A percentile compares a stretch with the other conserved stretches of the same genome.
These are phyloP conservation scores for Misgurnus anguillicaudatus DNA, from an alignment of 2,113 vertebrate genomes.

Conservation along the genomic window DNA sequence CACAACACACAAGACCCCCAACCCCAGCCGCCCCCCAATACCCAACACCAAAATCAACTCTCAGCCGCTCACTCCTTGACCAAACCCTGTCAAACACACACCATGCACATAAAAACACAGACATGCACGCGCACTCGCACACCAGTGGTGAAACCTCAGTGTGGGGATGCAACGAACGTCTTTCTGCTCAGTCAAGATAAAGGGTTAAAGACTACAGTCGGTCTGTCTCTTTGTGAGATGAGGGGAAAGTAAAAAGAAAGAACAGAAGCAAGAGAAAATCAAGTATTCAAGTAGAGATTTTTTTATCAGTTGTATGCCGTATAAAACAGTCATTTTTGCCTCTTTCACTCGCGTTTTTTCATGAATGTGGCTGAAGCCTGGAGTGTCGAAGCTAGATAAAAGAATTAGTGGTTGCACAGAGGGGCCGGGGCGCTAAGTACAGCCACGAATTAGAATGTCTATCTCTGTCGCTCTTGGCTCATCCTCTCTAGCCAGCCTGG, in stretches of 20 bases:
- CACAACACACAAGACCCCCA: constrained; percentile 24
- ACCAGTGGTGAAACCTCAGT: constrained; percentile 72
- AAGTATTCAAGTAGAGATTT: constrained; percentile 92
- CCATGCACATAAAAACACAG: constrained; percentile 24
- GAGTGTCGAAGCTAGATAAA: constrained; percentile 99
- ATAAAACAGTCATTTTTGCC: constrained; percentile 88
- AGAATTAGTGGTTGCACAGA: constrained; percentile 95
- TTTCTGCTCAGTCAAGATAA: constrained; percentile 99
- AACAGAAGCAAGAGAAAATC: constrained; percentile 73
- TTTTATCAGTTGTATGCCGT: constrained; percentile 88
- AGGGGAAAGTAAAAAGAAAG: constrained; percentile 45
- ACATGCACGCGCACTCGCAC: constrained; percentile 21
- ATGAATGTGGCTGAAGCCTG: constrained; percentile 92
- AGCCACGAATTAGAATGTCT: constrained; percentile 96
- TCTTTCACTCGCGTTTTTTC: constrained; percentile 79
- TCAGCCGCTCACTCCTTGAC: constrained; percentile 29
- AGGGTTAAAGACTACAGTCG: constrained; percentile 97
- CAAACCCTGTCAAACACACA: constrained; percentile 33
- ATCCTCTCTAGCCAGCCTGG: constrained; percentile 85
- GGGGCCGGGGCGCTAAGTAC: constrained; percentile 86
- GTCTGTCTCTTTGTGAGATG: constrained; percentile 85
- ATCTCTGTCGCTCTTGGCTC: constrained; percentile 96
- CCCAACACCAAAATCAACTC: constrained; percentile 39
- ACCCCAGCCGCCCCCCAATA: constrained; percentile 4
- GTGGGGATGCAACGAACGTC: constrained; percentile 87